Conservation (phyloP, 1,140 invertebrate genomes). For the Drosophila melanica region DNA sequence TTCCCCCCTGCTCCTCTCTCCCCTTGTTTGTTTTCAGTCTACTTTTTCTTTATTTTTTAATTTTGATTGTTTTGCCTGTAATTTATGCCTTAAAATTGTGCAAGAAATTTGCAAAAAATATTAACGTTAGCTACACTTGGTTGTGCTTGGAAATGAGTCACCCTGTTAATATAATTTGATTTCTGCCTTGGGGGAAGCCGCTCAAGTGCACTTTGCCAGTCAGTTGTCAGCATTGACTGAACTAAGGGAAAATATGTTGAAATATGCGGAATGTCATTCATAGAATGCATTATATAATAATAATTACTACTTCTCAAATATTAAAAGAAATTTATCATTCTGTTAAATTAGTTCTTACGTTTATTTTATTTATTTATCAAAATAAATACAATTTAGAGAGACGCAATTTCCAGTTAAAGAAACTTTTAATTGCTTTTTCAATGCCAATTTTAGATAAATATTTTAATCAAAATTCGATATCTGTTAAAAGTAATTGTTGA, state of each 20-base stretch:
- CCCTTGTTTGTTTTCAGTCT: not conserved
- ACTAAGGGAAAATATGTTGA: not conserved
- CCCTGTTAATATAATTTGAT: not conserved
- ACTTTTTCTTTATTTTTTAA: conserved; percentile 36
- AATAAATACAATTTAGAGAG: too few relatives aligned
- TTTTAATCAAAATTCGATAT: not conserved
- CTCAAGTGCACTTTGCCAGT: conserved; percentile 30
- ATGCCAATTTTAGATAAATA: too few relatives aligned
- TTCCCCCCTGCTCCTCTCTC: too few relatives aligned
- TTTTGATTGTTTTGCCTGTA: conserved; percentile 59
- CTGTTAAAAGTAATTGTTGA: too few relatives aligned
- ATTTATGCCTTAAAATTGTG: conserved; percentile 77
- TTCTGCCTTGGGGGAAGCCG: conserved; percentile 36
- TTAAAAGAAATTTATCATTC: too few relatives aligned
- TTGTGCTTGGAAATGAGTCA: conserved; percentile 36
- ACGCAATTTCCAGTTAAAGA: too few relatives aligned
- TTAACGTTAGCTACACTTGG: conserved; percentile 57
- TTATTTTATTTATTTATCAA: too few relatives aligned
- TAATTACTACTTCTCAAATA: too few relatives aligned
- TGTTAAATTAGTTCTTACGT: too few relatives aligned
- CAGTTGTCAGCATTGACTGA: not conserved
- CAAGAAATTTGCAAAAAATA: conserved; percentile 73
- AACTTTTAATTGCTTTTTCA: too few relatives aligned
- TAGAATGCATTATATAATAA: not conserved
- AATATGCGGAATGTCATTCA: not conserved